Conservation (phyloP, 2,113 vertebrate genomes). For the Chrysochloris asiatica region DNA sequence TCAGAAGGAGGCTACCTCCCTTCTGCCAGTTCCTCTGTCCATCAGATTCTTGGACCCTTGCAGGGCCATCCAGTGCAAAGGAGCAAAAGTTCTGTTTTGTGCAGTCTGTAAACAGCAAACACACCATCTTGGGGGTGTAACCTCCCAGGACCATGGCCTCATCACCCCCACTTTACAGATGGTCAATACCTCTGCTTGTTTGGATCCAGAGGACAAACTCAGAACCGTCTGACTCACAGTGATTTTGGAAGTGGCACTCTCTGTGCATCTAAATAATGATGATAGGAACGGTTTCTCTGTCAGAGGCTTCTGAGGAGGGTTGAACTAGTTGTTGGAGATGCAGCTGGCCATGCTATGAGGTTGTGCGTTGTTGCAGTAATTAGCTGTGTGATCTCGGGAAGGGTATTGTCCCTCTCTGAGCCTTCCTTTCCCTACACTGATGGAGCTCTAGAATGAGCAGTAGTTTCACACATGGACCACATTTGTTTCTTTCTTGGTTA, state of each 20-base stretch:
- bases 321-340: neutral
- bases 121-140: accelerated
- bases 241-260: neutral
- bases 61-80: neutral
- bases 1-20: neutral
- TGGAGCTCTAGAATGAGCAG: neutral
- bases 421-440: neutral
- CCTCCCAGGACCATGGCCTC: neutral
- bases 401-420: neutral
- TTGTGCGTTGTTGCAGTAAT: no score
- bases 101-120: no score
- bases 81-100: accelerated
- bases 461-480: neutral
- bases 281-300: accelerated
- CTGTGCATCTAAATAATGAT: no score
- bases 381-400: no score
- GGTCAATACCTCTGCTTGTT: no score
- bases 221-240: neutral
- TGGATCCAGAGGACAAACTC: neutral
- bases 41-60: neutral
- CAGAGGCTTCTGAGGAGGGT: neutral
- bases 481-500: no score
- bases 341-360: neutral
- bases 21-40: neutral
- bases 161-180: neutral